Evolutionary conservation across 2,888 invertebrate genomes (phyloP), one percentile per base, ranked within the genome.

Genomic region (Trypoxylon attenuatum): DNA sequence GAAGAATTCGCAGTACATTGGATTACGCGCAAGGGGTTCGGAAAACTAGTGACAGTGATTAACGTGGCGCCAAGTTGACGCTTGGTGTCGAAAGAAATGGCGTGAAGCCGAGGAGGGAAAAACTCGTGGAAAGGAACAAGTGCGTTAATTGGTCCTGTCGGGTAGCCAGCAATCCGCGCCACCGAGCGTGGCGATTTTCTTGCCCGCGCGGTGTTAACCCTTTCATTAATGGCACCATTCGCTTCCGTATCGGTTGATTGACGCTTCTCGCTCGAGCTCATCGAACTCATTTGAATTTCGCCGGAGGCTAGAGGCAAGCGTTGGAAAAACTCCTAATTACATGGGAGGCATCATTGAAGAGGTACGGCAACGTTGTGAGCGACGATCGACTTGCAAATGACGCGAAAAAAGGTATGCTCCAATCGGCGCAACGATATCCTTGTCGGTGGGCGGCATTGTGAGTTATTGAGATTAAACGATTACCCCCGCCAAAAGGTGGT

Each of bases 391-490:
- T 73, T 70, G 74, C 73, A 76, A 75, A 73, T 66, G 59, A 58
- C 27, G 33, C 33, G 13, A 33, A 52, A 45, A 23, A 25, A 41
- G 16, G 18, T 10, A 6, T 22, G 16, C 49, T 47, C 25, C 29
- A 19, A 33, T 33, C n/a, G 60, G 54, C 27, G 39, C 33, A 25
- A 16, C 21, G 76, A 70, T 64, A 72, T 54, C 41, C 45, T 58
- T 71, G 68, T 57, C 75, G 69, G 58, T 41, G 23, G 56, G 29
- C 53, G 55, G 52, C 54, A 73, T 57, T 59, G 73, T 70, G 45
- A 73, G 50, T 74, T 73, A 76, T 75, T 63, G 70, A 69, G 76
- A 73, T 79, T 69, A 58, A 79, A 79, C 71, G 78, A 75, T 79
- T 71, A 65, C 43, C 56, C 29, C 46, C 45, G 45, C 29, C 42